Evolutionary conservation across 2,888 invertebrate genomes (phyloP).

Genomic region (Nymphalis polychloros): DNA sequence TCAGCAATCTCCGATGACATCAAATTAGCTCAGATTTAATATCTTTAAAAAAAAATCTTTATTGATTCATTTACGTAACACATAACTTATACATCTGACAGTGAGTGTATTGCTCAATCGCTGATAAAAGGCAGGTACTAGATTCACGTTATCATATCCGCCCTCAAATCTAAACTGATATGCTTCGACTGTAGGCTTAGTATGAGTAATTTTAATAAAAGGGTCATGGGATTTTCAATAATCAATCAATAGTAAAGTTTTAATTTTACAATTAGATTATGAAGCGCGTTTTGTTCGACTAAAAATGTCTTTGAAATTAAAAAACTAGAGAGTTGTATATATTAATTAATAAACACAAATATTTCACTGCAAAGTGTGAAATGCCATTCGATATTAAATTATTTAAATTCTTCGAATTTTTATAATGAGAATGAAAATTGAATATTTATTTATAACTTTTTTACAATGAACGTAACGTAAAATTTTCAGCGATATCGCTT

Average conservation of each 20-base stretch:
- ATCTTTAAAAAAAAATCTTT: background rate
- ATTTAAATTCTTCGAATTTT: no score
- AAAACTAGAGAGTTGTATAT: no score
- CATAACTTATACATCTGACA: slow-evolving; percentile 9
- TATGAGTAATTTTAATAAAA: slow-evolving; percentile 24
- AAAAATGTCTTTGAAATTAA: no score
- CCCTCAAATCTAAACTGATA: slow-evolving; percentile 37
- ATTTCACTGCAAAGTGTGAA: no score
- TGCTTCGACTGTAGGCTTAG: slow-evolving; percentile 28
- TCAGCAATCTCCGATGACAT: no score
- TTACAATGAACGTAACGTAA: no score
- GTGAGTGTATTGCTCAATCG: slow-evolving; percentile 35
- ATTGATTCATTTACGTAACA: slow-evolving; percentile 4
- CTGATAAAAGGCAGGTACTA: slow-evolving; percentile 37
- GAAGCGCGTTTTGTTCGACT: background rate
- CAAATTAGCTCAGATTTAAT: no score
- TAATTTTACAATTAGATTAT: background rate
- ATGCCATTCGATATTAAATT: no score
- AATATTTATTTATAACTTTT: no score
- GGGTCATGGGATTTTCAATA: slow-evolving; percentile 14
- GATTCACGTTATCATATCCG: slow-evolving; percentile 38
- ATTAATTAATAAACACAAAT: no score
- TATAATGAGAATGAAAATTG: no score
- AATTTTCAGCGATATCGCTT: background rate
- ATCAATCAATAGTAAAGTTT: background rate